Evolutionary conservation across 2,888 invertebrate species (phyloP), one percentile per base, ranked within the genome.

Genomic region (Microplitis deprimator): DNA sequence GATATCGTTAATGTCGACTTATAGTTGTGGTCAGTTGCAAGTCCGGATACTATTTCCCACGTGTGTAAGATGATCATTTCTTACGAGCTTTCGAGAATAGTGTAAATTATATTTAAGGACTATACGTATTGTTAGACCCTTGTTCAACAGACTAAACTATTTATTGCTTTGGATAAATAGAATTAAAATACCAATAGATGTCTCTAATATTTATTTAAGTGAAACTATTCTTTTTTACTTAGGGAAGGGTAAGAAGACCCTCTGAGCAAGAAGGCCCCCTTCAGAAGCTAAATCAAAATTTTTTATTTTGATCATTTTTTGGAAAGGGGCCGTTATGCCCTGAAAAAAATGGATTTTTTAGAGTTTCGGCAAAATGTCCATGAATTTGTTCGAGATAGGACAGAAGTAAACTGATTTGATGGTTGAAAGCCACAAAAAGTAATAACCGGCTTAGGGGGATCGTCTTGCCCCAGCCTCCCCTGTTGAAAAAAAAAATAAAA

Each of bases 1-100:
- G 84, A 85, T 89, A 86, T 87, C 83, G 82, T 83, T 88, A 87
- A 89, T 85, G 85, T 87, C 86, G 86, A 88, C 86, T 88, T 89
- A 88, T 86, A 85, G 85, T 81, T 80, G 50, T 13, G 50, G 50
- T 50, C 61, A 60, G 64, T n/a, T 60, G n/a, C 65, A 41, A 61
- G 61, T 68, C 68, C 79, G 68, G 72, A 62, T 69, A 70, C 77
- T 82, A 82, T 82, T 82, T 81, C 82, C 82, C 82, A 79, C 76
- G 80, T 78, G 82, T 79, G 77, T 73, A 77, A 40, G 77, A 77
- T 86, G 85, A 88, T 85, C 85, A 82, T 85, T 85, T 83, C 81
- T 87, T 88, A 88, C 86, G 87, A 85, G 83, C 84, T 85, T 81
- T 82, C 74, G 77, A 82, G 85, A 82, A 73, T 72, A 75, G 41